Evolutionary conservation across 2,113 vertebrate genomes (phyloP), one percentile per base, ranked within the genome.

Genomic region (Acrocephalus kingi): DNA sequence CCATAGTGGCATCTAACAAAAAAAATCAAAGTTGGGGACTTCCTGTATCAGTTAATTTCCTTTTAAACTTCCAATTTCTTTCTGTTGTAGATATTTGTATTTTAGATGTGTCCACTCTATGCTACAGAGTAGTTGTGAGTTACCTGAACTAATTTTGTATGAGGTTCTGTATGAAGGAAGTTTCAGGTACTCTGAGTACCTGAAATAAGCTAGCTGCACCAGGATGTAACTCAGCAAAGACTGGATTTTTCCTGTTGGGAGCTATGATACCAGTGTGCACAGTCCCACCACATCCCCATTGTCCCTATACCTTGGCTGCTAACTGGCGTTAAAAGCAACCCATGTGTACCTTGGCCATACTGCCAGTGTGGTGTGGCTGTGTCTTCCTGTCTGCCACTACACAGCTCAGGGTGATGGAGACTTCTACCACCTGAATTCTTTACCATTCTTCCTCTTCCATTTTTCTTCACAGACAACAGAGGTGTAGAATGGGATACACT

Each of bases 301-400:
- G 56, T 28, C 71, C 14, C 39, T 67, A 0, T 19, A 23, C 21
- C n/a, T 37, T 58, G 63, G 35, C 39, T 72, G 54, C 46, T 61
- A 39, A 33, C 11, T 41, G 35, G 35, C 54, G 21, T 39, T 94
- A 55, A 49, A 49, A 64, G 27, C 15, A 48, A 7, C 11, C 33
- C 1, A 0, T 51, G 4, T 5, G 24, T n/a, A 6, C 28, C 13
- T 51, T 23, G 41, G 52, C 43, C 33, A 24, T 6, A 16, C 28
- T 13, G 11, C 10, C 77, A 66, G 31, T 35, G 11, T 67, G 62
- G 8, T 31, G 31, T 49, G 52, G 13, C 4, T 67, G 19, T 39
- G 6, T 46, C 58, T 85, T 90, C 55, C 39, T 66, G 3, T 62
- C 64, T 85, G 69, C 66, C 66, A 62, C 51, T 7, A 11, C 71